Evolutionary conservation across 2,797 vertebrate genomes (phyloP).

Genomic region (Anguilla obscura): DNA sequence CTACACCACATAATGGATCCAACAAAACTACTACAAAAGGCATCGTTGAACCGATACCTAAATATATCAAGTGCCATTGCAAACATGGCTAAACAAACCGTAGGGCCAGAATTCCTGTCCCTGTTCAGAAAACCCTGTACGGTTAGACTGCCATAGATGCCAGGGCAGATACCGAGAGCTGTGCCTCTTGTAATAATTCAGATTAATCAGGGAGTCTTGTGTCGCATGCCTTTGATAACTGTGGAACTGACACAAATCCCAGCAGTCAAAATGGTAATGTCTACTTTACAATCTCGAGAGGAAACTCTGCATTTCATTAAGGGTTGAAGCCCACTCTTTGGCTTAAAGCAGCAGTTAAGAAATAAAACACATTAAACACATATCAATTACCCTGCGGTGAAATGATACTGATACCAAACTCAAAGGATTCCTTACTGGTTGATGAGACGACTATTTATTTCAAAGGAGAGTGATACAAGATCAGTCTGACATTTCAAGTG

Average conservation of each 20-base stretch:
- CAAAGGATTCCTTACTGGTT: neutral
- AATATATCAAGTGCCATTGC: neutral
- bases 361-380: slow-evolving; percentile 11
- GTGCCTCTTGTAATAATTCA: slow-evolving; percentile 5
- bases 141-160: neutral
- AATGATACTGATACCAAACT: neutral
- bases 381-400: slow-evolving; percentile 17
- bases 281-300: slow-evolving; percentile 2
- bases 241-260: slow-evolving; percentile 26
- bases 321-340: neutral
- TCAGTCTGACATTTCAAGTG: neutral
- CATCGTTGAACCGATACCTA: neutral
- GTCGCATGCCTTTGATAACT: slow-evolving; percentile 20
- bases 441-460: neutral
- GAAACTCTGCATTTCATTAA: slow-evolving; percentile 22
- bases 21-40: neutral
- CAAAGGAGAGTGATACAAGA: neutral
- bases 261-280: slow-evolving; percentile 28
- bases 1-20: neutral
- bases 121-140: neutral
- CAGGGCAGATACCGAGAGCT: neutral
- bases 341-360: slow-evolving; percentile 1
- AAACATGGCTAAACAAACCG: neutral
- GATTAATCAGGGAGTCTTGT: slow-evolving; percentile 29
- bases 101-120: neutral